Evolutionary conservation across 1,140 invertebrate genomes (phyloP).

Genomic region (Solen grandis): DNA sequence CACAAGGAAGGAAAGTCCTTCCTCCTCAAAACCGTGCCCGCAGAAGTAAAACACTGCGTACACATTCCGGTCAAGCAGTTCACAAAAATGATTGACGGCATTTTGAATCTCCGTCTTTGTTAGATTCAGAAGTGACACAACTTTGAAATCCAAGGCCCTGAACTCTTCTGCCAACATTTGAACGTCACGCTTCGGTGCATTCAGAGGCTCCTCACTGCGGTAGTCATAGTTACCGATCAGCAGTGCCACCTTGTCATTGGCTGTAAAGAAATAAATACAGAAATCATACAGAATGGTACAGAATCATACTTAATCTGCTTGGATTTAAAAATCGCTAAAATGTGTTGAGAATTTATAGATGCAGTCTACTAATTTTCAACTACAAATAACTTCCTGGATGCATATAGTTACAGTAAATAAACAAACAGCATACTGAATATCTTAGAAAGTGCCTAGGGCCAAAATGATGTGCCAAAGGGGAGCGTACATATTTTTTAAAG

Average conservation of each 20-base stretch:
- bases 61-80: conserved; percentile 80
- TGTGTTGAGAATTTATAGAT: neutral
- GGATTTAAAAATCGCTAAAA: neutral
- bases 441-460: neutral
- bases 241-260: conserved; percentile 81
- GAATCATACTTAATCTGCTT: neutral
- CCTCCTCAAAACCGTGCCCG: conserved; percentile 82
- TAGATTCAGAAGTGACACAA: conserved; percentile 81
- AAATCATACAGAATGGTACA: neutral
- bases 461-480: too few species aligned
- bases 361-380: neutral
- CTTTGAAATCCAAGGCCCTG: conserved; percentile 80
- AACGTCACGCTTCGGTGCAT: conserved; percentile 79
- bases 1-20: conserved; percentile 80
- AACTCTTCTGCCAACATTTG: conserved; percentile 70
- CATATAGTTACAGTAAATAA: neutral
- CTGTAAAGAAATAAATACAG: conserved; percentile 63
- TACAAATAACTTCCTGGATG: neutral
- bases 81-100: conserved; percentile 79
- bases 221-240: conserved; percentile 82
- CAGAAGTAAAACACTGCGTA: conserved; percentile 83
- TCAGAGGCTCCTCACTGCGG: conserved; percentile 74
- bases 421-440: neutral
- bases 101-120: conserved; percentile 80
- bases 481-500: too few species aligned